These are phyloP conservation scores for Glandiceps talaboti DNA, from an alignment of 53 echinoderm and acorn worm genomes.

Conservation along the genomic window DNA sequence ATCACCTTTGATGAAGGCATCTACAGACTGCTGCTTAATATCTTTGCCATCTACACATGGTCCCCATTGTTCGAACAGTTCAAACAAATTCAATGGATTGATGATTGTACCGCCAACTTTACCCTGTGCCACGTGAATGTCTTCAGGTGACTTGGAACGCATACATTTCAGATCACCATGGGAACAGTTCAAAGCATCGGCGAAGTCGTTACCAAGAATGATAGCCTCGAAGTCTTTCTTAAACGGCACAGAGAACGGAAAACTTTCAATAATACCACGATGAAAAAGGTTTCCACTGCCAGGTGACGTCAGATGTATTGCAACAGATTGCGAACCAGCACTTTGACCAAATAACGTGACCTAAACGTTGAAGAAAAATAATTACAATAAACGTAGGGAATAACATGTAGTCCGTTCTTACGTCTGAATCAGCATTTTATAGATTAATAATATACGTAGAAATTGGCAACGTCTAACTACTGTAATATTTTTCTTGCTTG, in stretches of 20 bases:
- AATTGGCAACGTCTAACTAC: not conserved
- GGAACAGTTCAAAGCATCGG: conserved; percentile 4
- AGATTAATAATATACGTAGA: not conserved
- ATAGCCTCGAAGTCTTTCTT: conserved; percentile 8
- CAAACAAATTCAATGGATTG: not conserved
- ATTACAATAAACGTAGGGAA: no score
- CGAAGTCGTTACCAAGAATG: conserved; percentile 12
- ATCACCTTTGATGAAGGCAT: conserved; percentile 8
- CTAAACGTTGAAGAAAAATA: conserved; percentile 5
- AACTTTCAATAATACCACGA: conserved; percentile 26
- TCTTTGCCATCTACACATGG: conserved; percentile 22
- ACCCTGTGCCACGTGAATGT: conserved; percentile 5
- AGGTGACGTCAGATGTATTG: conserved; percentile 18
- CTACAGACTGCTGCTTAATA: conserved; percentile 8
- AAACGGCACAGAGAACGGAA: conserved; percentile 22
- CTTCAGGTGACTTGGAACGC: conserved; percentile 12
- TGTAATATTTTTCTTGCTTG: not conserved
- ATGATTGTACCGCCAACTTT: not conserved
- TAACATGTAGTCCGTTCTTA: no score
- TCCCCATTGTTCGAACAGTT: conserved; percentile 22
- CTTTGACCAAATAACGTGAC: conserved; percentile 32
- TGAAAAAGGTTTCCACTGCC: conserved; percentile 23
- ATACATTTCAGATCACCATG: conserved; percentile 17
- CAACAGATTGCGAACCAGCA: conserved; percentile 32
- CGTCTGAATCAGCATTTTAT: no score